Percentiles rank a stretch among this genome's conserved stretches.
phyloP scores from a whole-genome alignment of 2,797 vertebrate genomes.

The Danio kyathit region DNA sequence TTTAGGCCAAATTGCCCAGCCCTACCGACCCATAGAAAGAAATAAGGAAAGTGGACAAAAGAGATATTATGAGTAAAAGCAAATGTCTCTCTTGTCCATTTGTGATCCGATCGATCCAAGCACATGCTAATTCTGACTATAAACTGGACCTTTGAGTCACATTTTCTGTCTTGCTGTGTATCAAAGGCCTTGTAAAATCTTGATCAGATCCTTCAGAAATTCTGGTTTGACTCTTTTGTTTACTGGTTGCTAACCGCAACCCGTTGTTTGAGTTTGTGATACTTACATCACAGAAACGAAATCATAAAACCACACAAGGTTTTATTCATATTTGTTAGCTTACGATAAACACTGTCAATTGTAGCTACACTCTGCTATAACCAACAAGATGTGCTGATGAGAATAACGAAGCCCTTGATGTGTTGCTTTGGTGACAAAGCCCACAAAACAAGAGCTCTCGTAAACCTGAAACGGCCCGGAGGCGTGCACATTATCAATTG shows the following conservation, averaged over 20 bases:
- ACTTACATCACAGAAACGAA: conserved; percentile 58
- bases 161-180: conserved; percentile 49
- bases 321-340: conserved; percentile 54
- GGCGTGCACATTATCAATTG: conserved; percentile 42
- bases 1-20: no score
- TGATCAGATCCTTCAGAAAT: conserved; percentile 38
- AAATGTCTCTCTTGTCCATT: no score
- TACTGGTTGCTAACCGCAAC: conserved; percentile 64
- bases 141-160: conserved; percentile 29
- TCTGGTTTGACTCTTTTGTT: conserved; percentile 55
- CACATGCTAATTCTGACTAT: background rate
- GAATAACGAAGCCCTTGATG: conserved; percentile 34
- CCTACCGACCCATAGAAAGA: no score
- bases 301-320: conserved; percentile 47
- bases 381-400: conserved; percentile 42
- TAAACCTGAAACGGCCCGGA: conserved; percentile 56
- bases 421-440: conserved; percentile 63
- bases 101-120: no score
- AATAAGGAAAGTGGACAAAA: no score
- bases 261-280: conserved; percentile 43
- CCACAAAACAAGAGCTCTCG: conserved; percentile 52
- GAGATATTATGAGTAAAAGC: no score
- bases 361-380: conserved; percentile 25
- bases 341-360: conserved; percentile 50
- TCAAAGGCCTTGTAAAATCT: conserved; percentile 24